These are phyloP conservation scores for Trematocara caparti DNA, from an alignment of 2,797 vertebrate genomes.

Conservation along the genomic window DNA sequence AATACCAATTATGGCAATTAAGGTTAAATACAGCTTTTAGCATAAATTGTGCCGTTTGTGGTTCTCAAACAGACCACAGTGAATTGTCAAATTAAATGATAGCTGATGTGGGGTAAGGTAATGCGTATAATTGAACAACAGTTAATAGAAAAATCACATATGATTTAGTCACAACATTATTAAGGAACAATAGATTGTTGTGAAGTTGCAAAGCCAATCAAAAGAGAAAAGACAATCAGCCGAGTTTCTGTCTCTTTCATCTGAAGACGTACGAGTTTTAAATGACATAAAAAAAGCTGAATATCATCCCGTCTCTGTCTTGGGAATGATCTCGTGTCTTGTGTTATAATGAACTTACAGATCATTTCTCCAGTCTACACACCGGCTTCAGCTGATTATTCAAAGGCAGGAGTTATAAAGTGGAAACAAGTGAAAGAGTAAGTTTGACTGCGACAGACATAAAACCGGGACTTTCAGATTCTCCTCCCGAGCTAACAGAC, in stretches of 20 bases:
- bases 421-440: background rate
- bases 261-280: background rate
- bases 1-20: constrained; percentile 73
- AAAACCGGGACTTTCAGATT: background rate
- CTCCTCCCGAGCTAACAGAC: background rate
- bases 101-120: constrained; percentile 31
- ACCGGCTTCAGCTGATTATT: background rate
- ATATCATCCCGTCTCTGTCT: background rate
- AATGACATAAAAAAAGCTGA: background rate
- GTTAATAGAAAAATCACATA: constrained; percentile 54
- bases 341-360: background rate
- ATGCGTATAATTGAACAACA: constrained; percentile 45
- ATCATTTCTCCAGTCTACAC: background rate
- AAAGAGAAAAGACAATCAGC: constrained; percentile 10
- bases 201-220: constrained; percentile 19
- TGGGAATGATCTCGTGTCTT: background rate
- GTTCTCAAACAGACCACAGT: constrained; percentile 46
- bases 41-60: constrained; percentile 57
- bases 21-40: constrained; percentile 71
- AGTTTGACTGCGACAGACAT: background rate
- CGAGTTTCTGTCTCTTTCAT: background rate
- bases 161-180: constrained; percentile 44
- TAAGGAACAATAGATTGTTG: constrained; percentile 46
- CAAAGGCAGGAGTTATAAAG: background rate
- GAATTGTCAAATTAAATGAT: constrained; percentile 56